Evolutionary conservation across 2,888 invertebrate species (phyloP).

Genomic region (Proisotoma minuta): DNA sequence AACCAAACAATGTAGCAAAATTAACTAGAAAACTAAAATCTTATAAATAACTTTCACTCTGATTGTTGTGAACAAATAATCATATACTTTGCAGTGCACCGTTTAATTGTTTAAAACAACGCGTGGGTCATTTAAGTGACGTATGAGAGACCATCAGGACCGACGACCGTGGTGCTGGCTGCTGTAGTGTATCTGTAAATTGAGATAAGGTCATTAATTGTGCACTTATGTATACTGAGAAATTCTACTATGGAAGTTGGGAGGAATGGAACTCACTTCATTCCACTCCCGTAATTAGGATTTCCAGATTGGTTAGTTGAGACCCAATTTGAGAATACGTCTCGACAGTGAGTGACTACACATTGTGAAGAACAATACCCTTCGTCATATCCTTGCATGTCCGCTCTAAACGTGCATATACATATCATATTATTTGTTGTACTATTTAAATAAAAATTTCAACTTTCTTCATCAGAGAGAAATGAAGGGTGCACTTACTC

Average conservation of each 20-base stretch:
- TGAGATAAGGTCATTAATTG: background rate
- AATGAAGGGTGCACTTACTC: too few relatives aligned
- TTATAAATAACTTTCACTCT: too few relatives aligned
- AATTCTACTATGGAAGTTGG: too few relatives aligned
- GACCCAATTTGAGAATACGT: conserved; percentile 87
- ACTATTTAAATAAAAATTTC: background rate
- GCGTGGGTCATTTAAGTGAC: conserved; percentile 29
- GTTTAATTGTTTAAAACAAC: background rate
- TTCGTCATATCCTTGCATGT: conserved; percentile 48
- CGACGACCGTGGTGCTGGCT: conserved; percentile 30
- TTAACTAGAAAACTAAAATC: too few relatives aligned
- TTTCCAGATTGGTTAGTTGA: conserved; percentile 67
- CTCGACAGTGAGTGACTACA: conserved; percentile 62
- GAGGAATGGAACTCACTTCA: conserved; percentile 42
- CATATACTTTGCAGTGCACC: background rate
- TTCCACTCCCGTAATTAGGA: conserved; percentile 51
- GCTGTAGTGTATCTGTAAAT: conserved; percentile 33
- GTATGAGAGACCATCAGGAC: conserved; percentile 37
- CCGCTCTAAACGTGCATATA: background rate
- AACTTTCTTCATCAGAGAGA: too few relatives aligned
- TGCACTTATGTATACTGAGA: background rate
- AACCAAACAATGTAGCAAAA: too few relatives aligned
- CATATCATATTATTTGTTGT: background rate
- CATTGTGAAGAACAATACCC: conserved; percentile 56
- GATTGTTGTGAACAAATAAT: background rate